Base-by-base conservation (phyloP, 2,888 invertebrate genomes). In the Griposia aprilina region DNA sequence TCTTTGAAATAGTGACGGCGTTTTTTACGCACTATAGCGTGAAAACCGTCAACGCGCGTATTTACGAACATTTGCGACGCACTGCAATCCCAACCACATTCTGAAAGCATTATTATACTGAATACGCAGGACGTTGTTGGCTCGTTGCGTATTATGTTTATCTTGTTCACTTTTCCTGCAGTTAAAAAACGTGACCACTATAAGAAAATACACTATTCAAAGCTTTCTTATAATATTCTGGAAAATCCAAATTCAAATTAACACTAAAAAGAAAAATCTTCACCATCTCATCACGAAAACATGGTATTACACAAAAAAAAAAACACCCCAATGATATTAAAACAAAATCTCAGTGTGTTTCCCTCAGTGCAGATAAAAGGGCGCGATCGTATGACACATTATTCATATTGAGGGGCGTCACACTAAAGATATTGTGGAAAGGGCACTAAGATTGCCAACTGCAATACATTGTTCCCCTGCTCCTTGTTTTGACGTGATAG, bases 401-500 rank as follows among this genome's bases (percentile, higher is more conserved):
- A 96, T 95, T 96, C 97, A 97, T 96, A 96, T 94, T 89, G 94
- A 94, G 94, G 95, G 96, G 96, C 93, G 95, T 95, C 95, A 93
- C 92, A 94, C 94, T 96, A 94, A 96, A 96, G 96, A 96, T 96
- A 96, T 96, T 94, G 96, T 94, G 94, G 95, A 96, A 95, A 95
- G 96, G 96, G 96, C 96, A 96, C 96, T 96, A 96, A 96, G 96
- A 96, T 96, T 96, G 95, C 96, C 95, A 94, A 94, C 93, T 96
- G 95, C 95, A 95, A 95, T 96, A 95, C 95, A 95, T 95, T 95
- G 94, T 94, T 92, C 94, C 94, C 94, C 94, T 92, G 90, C 93
- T 94, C 94, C 95, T 96, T 96, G 96, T 97, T 96, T 96, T 96
- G 96, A 96, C 96, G 94, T 94, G 96, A 95, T 94, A 95, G 94